Conservation (phyloP, 2,797 vertebrate genomes). For the Mastacembelus armatus region DNA sequence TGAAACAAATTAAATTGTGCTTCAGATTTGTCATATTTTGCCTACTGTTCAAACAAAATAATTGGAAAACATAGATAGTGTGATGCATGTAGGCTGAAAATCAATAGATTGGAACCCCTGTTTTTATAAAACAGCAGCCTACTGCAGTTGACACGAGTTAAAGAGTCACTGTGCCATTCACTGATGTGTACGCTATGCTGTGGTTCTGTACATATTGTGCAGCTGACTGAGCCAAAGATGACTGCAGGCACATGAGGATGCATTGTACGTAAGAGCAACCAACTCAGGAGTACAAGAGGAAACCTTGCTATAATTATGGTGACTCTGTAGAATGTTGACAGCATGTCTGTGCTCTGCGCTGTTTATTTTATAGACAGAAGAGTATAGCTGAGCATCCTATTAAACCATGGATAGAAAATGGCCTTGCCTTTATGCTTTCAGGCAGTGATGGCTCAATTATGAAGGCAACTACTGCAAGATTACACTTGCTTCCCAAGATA, state of each 20-base stretch:
- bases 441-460: conserved; percentile 61
- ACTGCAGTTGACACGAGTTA: conserved; percentile 25
- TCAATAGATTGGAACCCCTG: conserved; percentile 30
- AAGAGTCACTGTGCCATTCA: conserved; percentile 14
- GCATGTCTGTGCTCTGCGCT: conserved; percentile 38
- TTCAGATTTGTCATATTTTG: background rate
- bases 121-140: conserved; percentile 45
- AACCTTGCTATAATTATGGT: conserved; percentile 64
- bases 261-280: conserved; percentile 37
- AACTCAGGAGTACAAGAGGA: conserved; percentile 10
- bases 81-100: conserved; percentile 21
- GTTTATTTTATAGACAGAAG: conserved; percentile 60
- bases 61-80: background rate
- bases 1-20: conserved; percentile 16
- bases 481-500: conserved; percentile 64
- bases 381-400: conserved; percentile 40
- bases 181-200: conserved; percentile 33
- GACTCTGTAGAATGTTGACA: conserved; percentile 65
- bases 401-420: conserved; percentile 49
- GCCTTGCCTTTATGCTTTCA: conserved; percentile 50
- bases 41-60: conserved; percentile 5
- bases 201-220: conserved; percentile 32
- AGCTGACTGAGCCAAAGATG: conserved; percentile 56
- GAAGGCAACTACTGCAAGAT: conserved; percentile 55
- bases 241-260: conserved; percentile 61